phyloP scores from a whole-genome alignment of 2,797 vertebrate genomes.

The Margarornis squamiger region DNA sequence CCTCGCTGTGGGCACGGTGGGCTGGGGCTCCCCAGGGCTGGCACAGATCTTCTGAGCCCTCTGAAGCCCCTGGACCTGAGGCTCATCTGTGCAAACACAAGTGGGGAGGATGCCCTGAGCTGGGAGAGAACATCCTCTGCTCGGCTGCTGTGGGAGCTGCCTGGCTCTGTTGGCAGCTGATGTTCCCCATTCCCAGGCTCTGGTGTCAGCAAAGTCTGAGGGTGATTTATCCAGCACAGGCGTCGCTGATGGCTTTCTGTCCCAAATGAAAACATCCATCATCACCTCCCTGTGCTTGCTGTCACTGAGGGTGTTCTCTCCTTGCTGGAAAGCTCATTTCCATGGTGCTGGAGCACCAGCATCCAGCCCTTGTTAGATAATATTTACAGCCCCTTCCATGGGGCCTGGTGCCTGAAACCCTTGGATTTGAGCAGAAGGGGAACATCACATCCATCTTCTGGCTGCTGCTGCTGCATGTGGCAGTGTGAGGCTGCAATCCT shows the following conservation, averaged over 20 bases:
- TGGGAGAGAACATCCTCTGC: not conserved
- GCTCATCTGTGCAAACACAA: accelerated
- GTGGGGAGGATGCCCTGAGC: not conserved
- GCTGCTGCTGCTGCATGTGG: not conserved
- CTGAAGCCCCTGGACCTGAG: not conserved
- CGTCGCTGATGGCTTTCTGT: not conserved
- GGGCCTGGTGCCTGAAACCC: not conserved
- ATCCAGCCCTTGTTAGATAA: not conserved
- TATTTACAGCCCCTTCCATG: not conserved
- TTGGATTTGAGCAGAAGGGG: not conserved
- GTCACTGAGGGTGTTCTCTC: not conserved
- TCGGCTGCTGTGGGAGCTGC: not conserved
- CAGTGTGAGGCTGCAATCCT: not conserved
- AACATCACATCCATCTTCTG: not conserved
- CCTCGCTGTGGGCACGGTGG: not conserved
- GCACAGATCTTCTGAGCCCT: accelerated
- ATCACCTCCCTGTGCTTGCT: not conserved
- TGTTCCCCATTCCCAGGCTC: not conserved
- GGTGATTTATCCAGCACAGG: constrained; percentile 2
- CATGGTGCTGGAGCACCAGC: accelerated
- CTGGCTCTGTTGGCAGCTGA: not conserved
- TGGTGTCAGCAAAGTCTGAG: not conserved
- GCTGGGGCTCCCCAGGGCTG: not conserved
- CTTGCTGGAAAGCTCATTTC: not conserved
- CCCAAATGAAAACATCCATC: constrained; percentile 2